These are phyloP conservation scores for Eurois occulta DNA, from an alignment of 2,888 invertebrate species.

Conservation along the genomic window DNA sequence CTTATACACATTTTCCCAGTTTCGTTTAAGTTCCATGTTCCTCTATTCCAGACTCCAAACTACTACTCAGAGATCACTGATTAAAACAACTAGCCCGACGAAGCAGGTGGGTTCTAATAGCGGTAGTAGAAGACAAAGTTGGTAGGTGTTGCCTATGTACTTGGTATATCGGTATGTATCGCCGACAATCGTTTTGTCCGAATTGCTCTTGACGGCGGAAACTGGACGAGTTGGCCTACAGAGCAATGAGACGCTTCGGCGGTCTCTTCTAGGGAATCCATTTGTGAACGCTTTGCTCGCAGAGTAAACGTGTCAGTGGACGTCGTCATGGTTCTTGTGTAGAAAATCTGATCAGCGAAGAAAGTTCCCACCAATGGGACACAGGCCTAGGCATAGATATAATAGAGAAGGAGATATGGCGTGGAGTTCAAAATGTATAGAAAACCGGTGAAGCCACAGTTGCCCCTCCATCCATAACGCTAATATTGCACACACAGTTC, in stretches of 20 bases:
- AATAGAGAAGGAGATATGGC: too few species aligned
- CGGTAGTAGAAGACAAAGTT: slow-evolving; percentile 13
- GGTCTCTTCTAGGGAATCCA: too few species aligned
- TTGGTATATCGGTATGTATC: not conserved
- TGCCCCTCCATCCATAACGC: too few species aligned
- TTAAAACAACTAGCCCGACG: not conserved
- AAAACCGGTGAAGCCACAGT: too few species aligned
- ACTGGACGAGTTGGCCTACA: slow-evolving; percentile 6
- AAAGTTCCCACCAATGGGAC: too few species aligned
- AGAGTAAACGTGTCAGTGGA: not conserved
- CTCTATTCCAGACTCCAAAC: not conserved
- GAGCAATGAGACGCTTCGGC: not conserved
- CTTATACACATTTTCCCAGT: too few species aligned
- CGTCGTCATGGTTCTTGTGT: not conserved
- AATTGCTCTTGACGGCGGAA: slow-evolving; percentile 37
- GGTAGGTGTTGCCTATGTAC: slow-evolving; percentile 4
- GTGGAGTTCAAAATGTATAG: too few species aligned
- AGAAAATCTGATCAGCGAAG: not conserved
- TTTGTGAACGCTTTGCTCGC: not conserved
- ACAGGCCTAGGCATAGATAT: too few species aligned
- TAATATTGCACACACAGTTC: too few species aligned
- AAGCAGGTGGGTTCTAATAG: slow-evolving; percentile 2
- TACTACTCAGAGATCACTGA: not conserved
- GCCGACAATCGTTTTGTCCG: slow-evolving; percentile 32
- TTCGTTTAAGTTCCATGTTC: too few species aligned